Base-by-base conservation (phyloP, 2,888 invertebrate genomes). In the Biston stratarius region DNA sequence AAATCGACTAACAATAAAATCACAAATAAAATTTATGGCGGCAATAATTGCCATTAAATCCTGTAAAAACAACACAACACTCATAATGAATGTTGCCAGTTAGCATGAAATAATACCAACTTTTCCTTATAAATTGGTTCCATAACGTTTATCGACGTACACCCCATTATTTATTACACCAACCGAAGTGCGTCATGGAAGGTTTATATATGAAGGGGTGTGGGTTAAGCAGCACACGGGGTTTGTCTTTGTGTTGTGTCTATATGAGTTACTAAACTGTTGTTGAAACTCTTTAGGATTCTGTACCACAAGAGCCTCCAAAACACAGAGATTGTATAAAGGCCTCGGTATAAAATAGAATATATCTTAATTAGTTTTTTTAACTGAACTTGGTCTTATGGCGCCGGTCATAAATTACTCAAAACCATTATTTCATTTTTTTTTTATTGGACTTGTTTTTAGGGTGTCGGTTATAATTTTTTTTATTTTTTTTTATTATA, bases 151-250 rank as follows among this genome's bases (percentile, higher is more conserved):
- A 61, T 61, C 61, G 61, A 64, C 48, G 45, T 55, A 38, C 57
- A 49, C 52, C 56, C 56, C 47, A 61, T 57, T 61, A 61, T 61
- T 66, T 66, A 66, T 66, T 57, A 47, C 61, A 57, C 14, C 1
- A 8, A n/a, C 45, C 45, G 14, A 61, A 57, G 61, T 61, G 57
- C 45, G 45, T 34, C 51, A 44, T 15, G 34, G n/a, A 42, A 33
- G 24, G 42, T 55, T 44, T 42, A 53, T 40, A 38, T 0, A 15
- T 53, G 15, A 53, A 10, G 6, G n/a, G 34, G n/a, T 34, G n/a
- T 51, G 8, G 34, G 8, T n/a, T 12, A 6, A 49, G 33, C n/a
- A 51, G n/a, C 51, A n/a, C 36, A 51, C 6, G 33, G 49, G 33
- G 33, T 10, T 15, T 45, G n/a, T 45, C 44, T 45, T 12, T 9